phyloP scores from a whole-genome alignment of 2,797 vertebrate genomes.

The Urosaurus nigricauda region DNA sequence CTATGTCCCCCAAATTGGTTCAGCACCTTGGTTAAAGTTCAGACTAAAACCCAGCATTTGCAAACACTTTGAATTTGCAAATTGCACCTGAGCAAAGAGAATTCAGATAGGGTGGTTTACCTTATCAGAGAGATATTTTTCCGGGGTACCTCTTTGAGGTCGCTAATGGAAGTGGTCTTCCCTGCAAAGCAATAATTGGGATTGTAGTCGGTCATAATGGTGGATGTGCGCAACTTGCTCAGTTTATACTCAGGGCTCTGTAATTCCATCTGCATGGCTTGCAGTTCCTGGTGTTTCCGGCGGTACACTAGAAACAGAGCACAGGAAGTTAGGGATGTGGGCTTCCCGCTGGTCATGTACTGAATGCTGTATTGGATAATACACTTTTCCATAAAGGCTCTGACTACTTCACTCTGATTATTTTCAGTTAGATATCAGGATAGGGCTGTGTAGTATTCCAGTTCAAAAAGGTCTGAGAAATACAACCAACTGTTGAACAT shows the following conservation, averaged over 20 bases:
- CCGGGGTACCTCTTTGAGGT: slow-evolving; percentile 96
- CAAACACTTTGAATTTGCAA: no score
- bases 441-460: neutral
- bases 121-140: slow-evolving; percentile 96
- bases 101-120: slow-evolving; percentile 75
- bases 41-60: no score
- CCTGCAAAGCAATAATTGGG: slow-evolving; percentile 99
- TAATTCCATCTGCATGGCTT: slow-evolving; percentile 97
- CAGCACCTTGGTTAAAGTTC: no score
- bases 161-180: slow-evolving; percentile 95
- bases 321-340: slow-evolving; percentile 27
- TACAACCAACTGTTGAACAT: slow-evolving; percentile 4
- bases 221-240: slow-evolving; percentile 96
- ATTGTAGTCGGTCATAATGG: slow-evolving; percentile 99
- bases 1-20: no score
- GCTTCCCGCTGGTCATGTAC: neutral
- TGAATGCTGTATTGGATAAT: neutral
- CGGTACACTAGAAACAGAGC: slow-evolving; percentile 88
- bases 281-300: slow-evolving; percentile 96
- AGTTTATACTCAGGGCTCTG: slow-evolving; percentile 98
- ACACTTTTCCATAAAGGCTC: slow-evolving; percentile 24
- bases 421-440: slow-evolving; percentile 36
- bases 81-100: rapidly evolving
- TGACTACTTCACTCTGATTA: slow-evolving; percentile 26
- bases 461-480: slow-evolving; percentile 5